Evolutionary conservation across 1,140 invertebrate species (phyloP).

Genomic region (Drosophila mojavensis): DNA sequence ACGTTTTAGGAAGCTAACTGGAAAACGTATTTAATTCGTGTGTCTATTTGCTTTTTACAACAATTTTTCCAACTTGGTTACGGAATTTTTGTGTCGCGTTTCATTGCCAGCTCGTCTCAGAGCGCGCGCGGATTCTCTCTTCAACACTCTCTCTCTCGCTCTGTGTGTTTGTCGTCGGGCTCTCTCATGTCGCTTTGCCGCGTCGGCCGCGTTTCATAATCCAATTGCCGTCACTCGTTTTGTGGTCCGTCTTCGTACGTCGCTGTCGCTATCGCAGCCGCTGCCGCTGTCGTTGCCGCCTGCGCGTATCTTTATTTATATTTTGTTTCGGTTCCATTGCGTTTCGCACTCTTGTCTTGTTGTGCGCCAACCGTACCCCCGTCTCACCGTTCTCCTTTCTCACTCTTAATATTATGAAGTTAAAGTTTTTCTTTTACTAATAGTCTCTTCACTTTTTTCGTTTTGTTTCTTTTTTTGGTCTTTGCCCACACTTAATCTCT

Average conservation of each 20-base stretch:
- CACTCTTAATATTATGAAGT: conserved; percentile 7
- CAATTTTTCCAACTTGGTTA: conserved; percentile 61
- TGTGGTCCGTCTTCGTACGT: conserved; percentile 44
- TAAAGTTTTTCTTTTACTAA: conserved; percentile 16
- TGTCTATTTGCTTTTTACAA: conserved; percentile 32
- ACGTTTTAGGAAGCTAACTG: conserved; percentile 21
- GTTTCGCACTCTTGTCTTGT: conserved; percentile 42
- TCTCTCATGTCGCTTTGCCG: conserved; percentile 58
- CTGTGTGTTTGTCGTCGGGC: neutral
- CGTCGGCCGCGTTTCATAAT: conserved; percentile 71
- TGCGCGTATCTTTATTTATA: conserved; percentile 76
- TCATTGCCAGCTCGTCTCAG: conserved; percentile 55
- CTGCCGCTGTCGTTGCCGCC: conserved; percentile 20
- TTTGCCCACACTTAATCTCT: conserved; percentile 23
- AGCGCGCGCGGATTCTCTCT: conserved; percentile 39
- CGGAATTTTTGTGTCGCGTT: conserved; percentile 77
- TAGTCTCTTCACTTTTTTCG: conserved; percentile 25
- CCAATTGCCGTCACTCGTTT: conserved; percentile 60
- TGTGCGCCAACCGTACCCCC: conserved; percentile 14
- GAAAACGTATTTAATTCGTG: conserved; percentile 18
- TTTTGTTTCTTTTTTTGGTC: conserved; percentile 20
- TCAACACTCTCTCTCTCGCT: conserved; percentile 21
- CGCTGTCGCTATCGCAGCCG: conserved; percentile 47
- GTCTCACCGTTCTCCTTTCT: neutral
- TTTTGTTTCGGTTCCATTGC: conserved; percentile 70